Base-by-base conservation (phyloP, 2,888 invertebrate species). In the Willowsia nigromaculata region DNA sequence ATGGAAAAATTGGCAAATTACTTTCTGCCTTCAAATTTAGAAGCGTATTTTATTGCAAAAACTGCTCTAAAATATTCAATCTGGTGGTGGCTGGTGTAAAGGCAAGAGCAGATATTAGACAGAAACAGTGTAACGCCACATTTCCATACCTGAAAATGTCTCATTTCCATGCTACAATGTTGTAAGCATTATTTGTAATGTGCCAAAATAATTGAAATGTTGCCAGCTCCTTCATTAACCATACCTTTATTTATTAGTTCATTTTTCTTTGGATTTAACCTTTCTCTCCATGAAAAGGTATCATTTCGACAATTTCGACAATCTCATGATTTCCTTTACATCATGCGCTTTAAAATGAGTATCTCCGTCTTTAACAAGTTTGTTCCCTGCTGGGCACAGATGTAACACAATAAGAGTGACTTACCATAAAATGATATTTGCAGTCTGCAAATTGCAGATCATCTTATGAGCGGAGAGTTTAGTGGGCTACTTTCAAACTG, bases 151-250 rank as follows among this genome's bases (percentile, higher is more conserved):
- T n/a, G n/a, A n/a, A n/a, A n/a, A n/a, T n/a, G n/a, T n/a, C n/a
- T n/a, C n/a, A n/a, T n/a, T n/a, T n/a, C n/a, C n/a, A n/a, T n/a
- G n/a, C n/a, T n/a, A n/a, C n/a, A n/a, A n/a, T n/a, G n/a, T n/a
- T n/a, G n/a, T n/a, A n/a, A n/a, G 5, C 22, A 18, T 22, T 13
- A 22, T 7, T 56, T 3, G 27, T 27, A 65, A 65, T 43, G 71
- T 22, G 25, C n/a, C 15, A 27, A 78, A 78, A 30, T 76, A 85
- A 85, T 85, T 85, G 85, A 85, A 78, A 65, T 78, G 78, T 68
- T 85, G 85, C 78, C 85, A 85, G 65, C 78, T 25, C n/a, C 33
- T 78, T 68, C 30, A 18, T 78, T 78, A 50, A 50, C 25, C 50
- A 4, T 47, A 18, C 22, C 3, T n/a, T 40, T 40, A 78, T 78